Base-by-base conservation (phyloP, 2,113 vertebrate genomes). In the Cryptomyrus ogoouensis region DNA sequence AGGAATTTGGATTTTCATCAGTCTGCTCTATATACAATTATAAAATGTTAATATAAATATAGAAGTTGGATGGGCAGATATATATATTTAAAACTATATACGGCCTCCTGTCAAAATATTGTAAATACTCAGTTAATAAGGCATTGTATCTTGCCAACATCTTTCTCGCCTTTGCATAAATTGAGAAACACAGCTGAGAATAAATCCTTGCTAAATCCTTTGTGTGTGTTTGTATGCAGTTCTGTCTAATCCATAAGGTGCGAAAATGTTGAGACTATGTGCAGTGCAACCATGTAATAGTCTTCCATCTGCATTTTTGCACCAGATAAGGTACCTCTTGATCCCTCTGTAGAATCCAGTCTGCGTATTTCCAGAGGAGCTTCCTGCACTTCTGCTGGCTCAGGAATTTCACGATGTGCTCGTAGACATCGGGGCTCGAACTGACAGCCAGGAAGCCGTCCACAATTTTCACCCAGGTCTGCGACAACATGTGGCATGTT, bases 401-500 rank as follows among this genome's bases (percentile, higher is more conserved):
- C 24, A 95, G 94, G 31, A 92, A 92, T 21, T 52, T 49, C 77
- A 96, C 93, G 3, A 95, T 92, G 88, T 94, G 94, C 77, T 89
- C 91, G 49, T 94, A 94, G 0, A 94, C 91, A 83, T 92, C 87
- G 42, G 92, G 85, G 80, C 93, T 92, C 19, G 89, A 92, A 13
- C 46, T 42, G 39, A 95, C 94, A 85, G 86, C 44, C 39, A 53
- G 86, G 56, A 88, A n/a, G 21, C 93, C 94, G 39, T 95, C 94
- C 50, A 87, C 93, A 58, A 95, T 93, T 44, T 93, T 91, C 89
- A 94, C 87, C 95, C 95, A 96, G 4, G 91, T 95, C 94, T 95
- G 90, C 12, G 89, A 91, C n/a, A 89, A 90, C 8, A 88, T 35
- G 42, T 7, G 8, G 12, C 21, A 27, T 2, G 17, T 58, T 88